Percentiles rank a stretch among this genome's conserved stretches.
Conservation (phyloP, 2,797 vertebrate genomes). For the Halcyon chelicuti region DNA sequence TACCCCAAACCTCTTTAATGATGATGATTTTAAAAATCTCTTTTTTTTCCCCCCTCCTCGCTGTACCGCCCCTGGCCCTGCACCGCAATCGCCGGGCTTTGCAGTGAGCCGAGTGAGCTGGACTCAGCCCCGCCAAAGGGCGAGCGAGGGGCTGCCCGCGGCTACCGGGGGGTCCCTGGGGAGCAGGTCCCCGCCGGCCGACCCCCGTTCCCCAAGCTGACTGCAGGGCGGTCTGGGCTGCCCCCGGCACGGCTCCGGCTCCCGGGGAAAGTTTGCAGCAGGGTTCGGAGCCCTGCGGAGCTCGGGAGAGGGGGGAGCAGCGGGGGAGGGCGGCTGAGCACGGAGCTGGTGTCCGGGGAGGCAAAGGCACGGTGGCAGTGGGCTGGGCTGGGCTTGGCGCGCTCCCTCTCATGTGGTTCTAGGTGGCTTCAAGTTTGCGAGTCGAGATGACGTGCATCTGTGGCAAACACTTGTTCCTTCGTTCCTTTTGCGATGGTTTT, state of each 20-base stretch:
- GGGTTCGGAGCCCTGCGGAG: not conserved
- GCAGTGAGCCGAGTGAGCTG: not conserved
- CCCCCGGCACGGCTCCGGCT: not conserved
- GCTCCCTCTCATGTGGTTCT: rapidly evolving
- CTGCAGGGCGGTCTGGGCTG: not conserved
- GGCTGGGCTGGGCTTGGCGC: rapidly evolving
- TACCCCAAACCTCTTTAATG: not conserved
- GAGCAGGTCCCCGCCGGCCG: no score
- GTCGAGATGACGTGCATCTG: rapidly evolving
- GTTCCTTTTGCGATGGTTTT: rapidly evolving
- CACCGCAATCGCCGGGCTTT: not conserved
- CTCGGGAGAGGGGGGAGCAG: no score
- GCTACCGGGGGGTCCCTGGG: no score
- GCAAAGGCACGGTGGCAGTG: rapidly evolving
- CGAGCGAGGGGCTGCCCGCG: not conserved
- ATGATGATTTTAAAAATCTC: not conserved
- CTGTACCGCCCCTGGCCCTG: not conserved
- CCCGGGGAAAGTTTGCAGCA: not conserved
- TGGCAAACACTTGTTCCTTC: not conserved
- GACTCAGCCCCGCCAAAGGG: not conserved
- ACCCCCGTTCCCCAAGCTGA: no score
- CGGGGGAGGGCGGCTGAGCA: not conserved
- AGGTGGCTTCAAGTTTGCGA: not conserved
- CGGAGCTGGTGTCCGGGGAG: rapidly evolving
- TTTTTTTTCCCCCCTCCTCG: not conserved